phyloP scores from a whole-genome alignment of 2,113 vertebrate species.

The Ailurus styani region DNA sequence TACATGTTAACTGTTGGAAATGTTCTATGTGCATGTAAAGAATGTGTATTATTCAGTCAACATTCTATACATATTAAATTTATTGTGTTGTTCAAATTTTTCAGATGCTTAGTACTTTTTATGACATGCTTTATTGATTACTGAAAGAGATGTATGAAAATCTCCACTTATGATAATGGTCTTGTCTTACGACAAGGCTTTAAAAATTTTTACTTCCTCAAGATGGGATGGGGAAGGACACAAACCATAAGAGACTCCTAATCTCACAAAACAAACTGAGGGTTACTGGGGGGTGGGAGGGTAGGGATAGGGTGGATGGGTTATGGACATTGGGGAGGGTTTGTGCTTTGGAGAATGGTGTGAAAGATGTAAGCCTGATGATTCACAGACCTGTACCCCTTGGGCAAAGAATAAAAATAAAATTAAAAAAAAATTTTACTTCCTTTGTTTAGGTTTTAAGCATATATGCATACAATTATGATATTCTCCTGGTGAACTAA shows the following conservation, averaged over 20 bases:
- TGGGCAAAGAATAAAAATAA: no score
- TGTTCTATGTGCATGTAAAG: not conserved
- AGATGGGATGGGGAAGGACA: no score
- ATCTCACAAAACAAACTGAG: no score
- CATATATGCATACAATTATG: not conserved
- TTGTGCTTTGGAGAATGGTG: no score
- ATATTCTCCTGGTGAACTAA: not conserved
- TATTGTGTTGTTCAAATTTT: not conserved
- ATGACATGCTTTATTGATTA: not conserved
- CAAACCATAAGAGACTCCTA: no score
- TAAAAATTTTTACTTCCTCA: not conserved
- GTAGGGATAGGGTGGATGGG: no score
- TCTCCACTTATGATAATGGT: not conserved
- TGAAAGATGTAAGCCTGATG: no score
- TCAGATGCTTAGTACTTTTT: not conserved
- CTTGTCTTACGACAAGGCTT: not conserved
- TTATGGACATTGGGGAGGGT: no score
- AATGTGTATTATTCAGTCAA: not conserved
- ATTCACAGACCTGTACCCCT: no score
- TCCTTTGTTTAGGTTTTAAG: not conserved
- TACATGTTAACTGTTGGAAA: not conserved
- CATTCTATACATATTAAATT: not conserved
- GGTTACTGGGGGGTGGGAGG: no score
- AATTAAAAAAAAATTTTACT: not conserved
- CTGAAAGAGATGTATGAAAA: not conserved